These are phyloP conservation scores for Desoria tigrina DNA, from an alignment of 2,888 invertebrate genomes.

Conservation along the genomic window DNA sequence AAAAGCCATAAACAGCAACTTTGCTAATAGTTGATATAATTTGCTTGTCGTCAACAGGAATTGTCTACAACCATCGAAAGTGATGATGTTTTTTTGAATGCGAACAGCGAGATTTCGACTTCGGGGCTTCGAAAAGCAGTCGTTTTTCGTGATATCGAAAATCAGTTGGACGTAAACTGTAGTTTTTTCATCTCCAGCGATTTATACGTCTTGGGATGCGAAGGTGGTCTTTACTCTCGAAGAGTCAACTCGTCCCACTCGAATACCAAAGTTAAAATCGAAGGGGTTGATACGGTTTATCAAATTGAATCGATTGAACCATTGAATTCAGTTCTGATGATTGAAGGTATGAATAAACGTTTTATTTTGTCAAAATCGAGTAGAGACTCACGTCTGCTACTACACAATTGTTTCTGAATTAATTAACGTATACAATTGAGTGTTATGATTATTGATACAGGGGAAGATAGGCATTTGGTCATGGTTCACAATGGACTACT, in stretches of 20 bases:
- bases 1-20: too few species aligned
- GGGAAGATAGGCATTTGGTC: constrained; percentile 63
- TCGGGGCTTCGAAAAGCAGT: constrained; percentile 12
- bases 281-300: constrained; percentile 66
- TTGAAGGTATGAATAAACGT: constrained; percentile 59
- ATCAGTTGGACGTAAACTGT: constrained; percentile 44
- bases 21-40: too few species aligned
- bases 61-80: too few species aligned
- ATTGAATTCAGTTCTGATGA: constrained; percentile 66
- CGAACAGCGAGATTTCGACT: background rate
- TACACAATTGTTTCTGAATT: background rate
- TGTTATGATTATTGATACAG: constrained; percentile 54
- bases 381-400: background rate
- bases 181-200: constrained; percentile 23
- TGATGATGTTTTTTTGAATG: too few species aligned
- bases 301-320: constrained; percentile 65
- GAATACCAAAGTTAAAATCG: constrained; percentile 55
- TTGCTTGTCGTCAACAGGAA: too few species aligned
- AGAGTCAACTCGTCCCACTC: constrained; percentile 51
- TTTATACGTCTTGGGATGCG: constrained; percentile 63
- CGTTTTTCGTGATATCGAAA: constrained; percentile 20
- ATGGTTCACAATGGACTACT: constrained; percentile 65
- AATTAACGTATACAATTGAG: too few species aligned
- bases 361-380: too few species aligned
- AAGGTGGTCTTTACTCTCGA: constrained; percentile 64